Conservation (phyloP, 2,797 vertebrate genomes). For the Macropodus opercularis region DNA sequence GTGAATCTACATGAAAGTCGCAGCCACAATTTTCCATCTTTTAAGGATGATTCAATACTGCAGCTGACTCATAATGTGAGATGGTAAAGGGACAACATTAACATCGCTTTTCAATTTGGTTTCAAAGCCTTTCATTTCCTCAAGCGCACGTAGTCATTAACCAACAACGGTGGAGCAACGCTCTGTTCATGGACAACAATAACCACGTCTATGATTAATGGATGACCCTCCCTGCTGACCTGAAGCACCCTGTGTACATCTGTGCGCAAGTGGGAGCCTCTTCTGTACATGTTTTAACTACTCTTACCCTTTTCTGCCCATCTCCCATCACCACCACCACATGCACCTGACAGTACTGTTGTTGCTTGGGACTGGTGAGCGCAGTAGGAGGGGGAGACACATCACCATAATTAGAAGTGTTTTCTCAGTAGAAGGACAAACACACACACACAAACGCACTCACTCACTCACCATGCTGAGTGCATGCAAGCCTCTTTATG, state of each 20-base stretch:
- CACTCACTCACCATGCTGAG: conserved; percentile 7
- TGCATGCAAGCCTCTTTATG: not conserved
- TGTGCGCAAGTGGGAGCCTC: not conserved
- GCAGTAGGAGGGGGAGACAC: conserved; percentile 47
- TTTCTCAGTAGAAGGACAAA: conserved; percentile 51
- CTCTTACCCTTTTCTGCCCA: not conserved
- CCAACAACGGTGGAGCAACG: conserved; percentile 5
- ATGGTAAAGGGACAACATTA: not conserved
- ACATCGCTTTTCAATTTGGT: not conserved
- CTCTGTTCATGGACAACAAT: conserved; percentile 31
- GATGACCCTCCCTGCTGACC: conserved; percentile 8
- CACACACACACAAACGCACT: conserved; percentile 5
- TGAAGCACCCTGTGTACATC: conserved; percentile 4
- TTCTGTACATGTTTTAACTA: not conserved
- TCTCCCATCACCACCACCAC: not conserved
- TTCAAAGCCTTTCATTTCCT: not conserved
- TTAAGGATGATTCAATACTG: no score
- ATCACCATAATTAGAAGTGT: conserved; percentile 62
- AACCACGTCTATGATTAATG: conserved; percentile 12
- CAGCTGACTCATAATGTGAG: not conserved
- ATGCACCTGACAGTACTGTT: conserved; percentile 29
- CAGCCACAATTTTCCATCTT: no score
- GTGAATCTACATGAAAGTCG: no score
- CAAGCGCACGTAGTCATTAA: conserved; percentile 19
- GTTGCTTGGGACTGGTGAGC: conserved; percentile 38